A percentile compares a stretch with the other conserved stretches of the same genome.
These are phyloP conservation scores for Orussus abietinus DNA, from an alignment of 1,140 invertebrate genomes.

Conservation along the genomic window DNA sequence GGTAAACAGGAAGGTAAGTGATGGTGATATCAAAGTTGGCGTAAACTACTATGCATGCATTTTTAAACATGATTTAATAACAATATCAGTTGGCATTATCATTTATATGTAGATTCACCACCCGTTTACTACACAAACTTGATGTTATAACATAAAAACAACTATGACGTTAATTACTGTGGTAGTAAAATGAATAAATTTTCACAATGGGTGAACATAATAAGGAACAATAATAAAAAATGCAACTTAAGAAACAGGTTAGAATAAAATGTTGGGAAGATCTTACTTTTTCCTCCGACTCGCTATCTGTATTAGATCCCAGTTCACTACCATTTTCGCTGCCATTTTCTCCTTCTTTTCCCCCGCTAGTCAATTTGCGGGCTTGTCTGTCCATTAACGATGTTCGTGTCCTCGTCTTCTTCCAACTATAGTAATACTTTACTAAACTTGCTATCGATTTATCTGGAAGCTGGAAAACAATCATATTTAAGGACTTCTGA, in stretches of 20 bases:
- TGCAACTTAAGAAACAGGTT: no score
- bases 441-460: constrained; percentile 95
- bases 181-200: constrained; percentile 17
- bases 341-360: constrained; percentile 62
- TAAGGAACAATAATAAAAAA: constrained; percentile 13
- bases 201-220: constrained; percentile 10
- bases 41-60: no score
- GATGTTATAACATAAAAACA: no score
- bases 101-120: no score
- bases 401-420: constrained; percentile 86
- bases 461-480: constrained; percentile 79
- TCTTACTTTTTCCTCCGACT: constrained; percentile 85
- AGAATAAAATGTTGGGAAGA: constrained; percentile 22
- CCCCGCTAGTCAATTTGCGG: constrained; percentile 62
- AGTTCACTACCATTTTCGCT: constrained; percentile 72
- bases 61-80: no score
- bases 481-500: no score
- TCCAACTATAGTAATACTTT: constrained; percentile 98
- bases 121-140: no score
- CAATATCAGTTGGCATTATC: no score
- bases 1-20: no score
- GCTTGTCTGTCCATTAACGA: constrained; percentile 91
- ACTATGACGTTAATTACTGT: no score
- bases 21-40: no score
- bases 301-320: constrained; percentile 81